Evolutionary conservation across 2,113 vertebrate species (phyloP).

Genomic region (Hypomesus transpacificus): DNA sequence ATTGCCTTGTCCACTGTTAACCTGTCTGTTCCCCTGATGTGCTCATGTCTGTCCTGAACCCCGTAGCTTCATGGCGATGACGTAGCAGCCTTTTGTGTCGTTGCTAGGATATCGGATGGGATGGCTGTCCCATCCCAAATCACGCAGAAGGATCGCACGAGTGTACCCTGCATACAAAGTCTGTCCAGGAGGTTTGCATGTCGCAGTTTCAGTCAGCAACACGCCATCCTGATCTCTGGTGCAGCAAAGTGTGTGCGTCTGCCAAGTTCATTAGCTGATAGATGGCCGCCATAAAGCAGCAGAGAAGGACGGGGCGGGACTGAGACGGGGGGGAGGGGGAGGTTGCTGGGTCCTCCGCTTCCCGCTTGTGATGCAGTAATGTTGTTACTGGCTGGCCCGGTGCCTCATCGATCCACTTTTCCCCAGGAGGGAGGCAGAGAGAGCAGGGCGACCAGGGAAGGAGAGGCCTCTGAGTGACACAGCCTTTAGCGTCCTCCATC

Average conservation of each 20-base stretch:
- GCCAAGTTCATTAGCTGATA: slow-evolving; percentile 19
- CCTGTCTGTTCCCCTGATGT: slow-evolving; percentile 19
- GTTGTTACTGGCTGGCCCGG: slow-evolving; percentile 51
- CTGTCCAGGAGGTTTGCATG: not conserved
- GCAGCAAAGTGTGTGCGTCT: slow-evolving; percentile 24
- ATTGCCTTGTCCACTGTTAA: slow-evolving; percentile 48
- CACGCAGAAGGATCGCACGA: not conserved
- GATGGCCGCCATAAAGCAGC: not conserved
- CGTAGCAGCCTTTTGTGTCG: slow-evolving; percentile 17
- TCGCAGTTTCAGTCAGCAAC: not conserved
- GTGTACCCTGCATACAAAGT: not conserved
- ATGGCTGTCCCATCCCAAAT: slow-evolving; percentile 1
- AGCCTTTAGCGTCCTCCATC: too few species aligned
- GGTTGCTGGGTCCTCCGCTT: slow-evolving; percentile 21
- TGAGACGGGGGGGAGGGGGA: not conserved
- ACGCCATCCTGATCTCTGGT: not conserved
- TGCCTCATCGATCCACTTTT: slow-evolving; percentile 61
- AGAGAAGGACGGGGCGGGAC: not conserved
- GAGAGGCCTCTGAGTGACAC: not conserved
- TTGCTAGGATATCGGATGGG: slow-evolving; percentile 39
- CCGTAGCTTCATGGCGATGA: slow-evolving; percentile 18
- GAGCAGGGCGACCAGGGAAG: slow-evolving; percentile 5
- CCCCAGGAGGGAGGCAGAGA: slow-evolving; percentile 14
- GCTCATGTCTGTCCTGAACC: slow-evolving; percentile 21
- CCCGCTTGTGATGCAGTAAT: slow-evolving; percentile 58